These are phyloP conservation scores for Aplidium turbinatum DNA, from an alignment of 23 tunicate genomes.

Conservation along the genomic window DNA sequence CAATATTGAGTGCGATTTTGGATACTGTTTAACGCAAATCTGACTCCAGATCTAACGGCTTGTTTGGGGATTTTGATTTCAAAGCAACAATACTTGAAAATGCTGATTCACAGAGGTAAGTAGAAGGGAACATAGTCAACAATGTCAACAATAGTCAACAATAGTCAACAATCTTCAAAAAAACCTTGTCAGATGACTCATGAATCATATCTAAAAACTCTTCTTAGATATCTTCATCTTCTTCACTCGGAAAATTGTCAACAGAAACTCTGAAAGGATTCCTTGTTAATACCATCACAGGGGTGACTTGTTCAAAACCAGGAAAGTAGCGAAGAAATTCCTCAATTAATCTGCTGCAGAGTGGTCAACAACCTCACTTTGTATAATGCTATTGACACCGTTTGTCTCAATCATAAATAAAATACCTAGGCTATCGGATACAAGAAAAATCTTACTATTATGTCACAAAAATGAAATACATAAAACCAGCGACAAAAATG, in stretches of 20 bases:
- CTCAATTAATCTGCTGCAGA: conserved; percentile 35
- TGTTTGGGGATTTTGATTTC: conserved; percentile 1
- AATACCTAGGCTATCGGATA: too few relatives aligned
- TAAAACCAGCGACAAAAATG: too few relatives aligned
- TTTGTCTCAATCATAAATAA: too few relatives aligned
- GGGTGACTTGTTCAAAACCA: conserved; percentile 45
- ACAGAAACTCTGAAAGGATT: conserved; percentile 53
- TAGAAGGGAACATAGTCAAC: conserved; percentile 37
- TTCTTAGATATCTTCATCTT: conserved; percentile 16
- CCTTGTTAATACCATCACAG: conserved; percentile 25
- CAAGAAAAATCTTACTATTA: too few relatives aligned
- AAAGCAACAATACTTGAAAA: conserved; percentile 15
- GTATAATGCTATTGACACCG: conserved; percentile 30
- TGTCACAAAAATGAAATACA: too few relatives aligned
- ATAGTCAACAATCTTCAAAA: conserved; percentile 30
- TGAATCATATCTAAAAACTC: conserved; percentile 42
- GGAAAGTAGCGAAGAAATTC: conserved; percentile 60
- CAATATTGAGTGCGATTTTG: conserved; percentile 33
- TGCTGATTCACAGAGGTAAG: conserved; percentile 15
- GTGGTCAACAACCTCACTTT: conserved; percentile 33
- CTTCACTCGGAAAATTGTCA: background rate
- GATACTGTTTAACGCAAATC: conserved; percentile 3
- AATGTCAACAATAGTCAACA: conserved; percentile 26
- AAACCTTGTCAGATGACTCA: conserved; percentile 55
- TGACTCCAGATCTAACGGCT: background rate